These are phyloP conservation scores for Theristicus caerulescens DNA, from an alignment of 2,113 vertebrate genomes.

Conservation along the genomic window DNA sequence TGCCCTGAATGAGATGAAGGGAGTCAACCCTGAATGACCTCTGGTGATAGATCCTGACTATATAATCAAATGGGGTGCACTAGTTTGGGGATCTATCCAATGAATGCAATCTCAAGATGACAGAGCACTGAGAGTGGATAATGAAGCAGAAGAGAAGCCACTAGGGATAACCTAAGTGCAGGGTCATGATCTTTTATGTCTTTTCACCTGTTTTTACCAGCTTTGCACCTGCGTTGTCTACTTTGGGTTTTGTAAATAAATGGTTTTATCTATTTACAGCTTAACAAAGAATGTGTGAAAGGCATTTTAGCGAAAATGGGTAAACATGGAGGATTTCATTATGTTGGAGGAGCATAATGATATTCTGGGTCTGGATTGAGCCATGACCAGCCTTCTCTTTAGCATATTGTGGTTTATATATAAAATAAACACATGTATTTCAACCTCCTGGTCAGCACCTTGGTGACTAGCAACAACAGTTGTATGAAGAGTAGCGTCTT, in stretches of 20 bases:
- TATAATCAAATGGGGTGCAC: background rate
- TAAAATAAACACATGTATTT: background rate
- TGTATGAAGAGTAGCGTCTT: background rate
- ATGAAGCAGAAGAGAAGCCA: background rate
- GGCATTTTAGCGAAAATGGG: background rate
- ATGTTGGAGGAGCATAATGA: background rate
- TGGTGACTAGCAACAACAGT: background rate
- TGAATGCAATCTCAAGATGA: background rate
- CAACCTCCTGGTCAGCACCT: rapidly evolving
- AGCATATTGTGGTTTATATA: background rate
- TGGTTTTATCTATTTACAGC: background rate
- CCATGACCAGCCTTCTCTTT: background rate
- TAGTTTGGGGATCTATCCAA: background rate
- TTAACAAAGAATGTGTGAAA: background rate
- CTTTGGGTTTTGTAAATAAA: background rate
- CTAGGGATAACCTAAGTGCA: background rate
- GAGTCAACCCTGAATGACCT: background rate
- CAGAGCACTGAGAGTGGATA: background rate
- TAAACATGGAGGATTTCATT: background rate
- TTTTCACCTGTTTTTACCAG: background rate
- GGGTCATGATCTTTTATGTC: background rate
- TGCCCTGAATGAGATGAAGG: background rate
- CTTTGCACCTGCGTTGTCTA: background rate
- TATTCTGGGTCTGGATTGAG: background rate
- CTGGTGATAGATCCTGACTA: background rate